Evolutionary conservation across 2,888 invertebrate genomes (phyloP), one percentile per base, ranked within the genome.

Genomic region (Drosophila phalerata): DNA sequence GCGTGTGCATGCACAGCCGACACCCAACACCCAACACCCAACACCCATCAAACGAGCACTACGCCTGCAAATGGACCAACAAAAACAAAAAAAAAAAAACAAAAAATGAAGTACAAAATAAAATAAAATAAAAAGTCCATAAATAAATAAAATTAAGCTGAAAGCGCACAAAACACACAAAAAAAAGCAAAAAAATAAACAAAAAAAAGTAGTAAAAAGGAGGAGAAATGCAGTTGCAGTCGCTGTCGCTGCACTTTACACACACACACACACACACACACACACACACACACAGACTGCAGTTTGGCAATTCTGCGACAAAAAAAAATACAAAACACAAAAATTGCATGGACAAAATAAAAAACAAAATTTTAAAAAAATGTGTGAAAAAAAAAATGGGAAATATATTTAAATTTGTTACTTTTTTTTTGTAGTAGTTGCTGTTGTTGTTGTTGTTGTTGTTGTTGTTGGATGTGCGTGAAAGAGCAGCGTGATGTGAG

Each of bases 121-220:
- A 85, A 77, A 79, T 70, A 86, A 86, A 88, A 77, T 66, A 77
- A 79, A 79, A 82, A 47, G 37, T 34, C 30, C 70, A 90, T 79
- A 83, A 88, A 88, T 83, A 88, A 82, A 90, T 85, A 82, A 90
- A 89, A 89, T 82, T 87, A 85, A 90, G 80, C 89, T 83, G 76
- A 84, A 78, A 76, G 76, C 73, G 49, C 45, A 63, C 37, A 37
- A 37, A 37, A 37, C n/a, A 37, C 1, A 19, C 3, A 19, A 5
- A 34, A 34, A 4, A 32, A 11, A 32, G 5, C 0, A 34, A 34
- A 13, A 34, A 34, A 34, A 13, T 19, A 19, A 34, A 25, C 65
- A 69, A 63, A 67, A 57, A 60, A 60, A 66, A 48, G n/a, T 52
- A 10, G 15, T 61, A 65, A 71, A 67, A 53, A 67, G 71, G 66